Conservation (phyloP, 2,113 vertebrate species). For the Cricetomys ansorgei region DNA sequence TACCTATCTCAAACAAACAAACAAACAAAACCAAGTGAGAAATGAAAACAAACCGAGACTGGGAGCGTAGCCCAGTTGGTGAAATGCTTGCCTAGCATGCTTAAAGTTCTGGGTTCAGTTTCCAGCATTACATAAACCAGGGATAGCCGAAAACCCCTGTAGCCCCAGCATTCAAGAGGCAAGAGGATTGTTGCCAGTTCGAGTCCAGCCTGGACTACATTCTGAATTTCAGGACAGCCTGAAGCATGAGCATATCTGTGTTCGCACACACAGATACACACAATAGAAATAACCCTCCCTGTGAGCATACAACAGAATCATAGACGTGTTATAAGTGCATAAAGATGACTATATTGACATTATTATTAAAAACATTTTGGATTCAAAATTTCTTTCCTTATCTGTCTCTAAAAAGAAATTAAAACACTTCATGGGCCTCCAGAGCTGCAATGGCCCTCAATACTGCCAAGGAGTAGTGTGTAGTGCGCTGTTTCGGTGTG, state of each 20-base stretch:
- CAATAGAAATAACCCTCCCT: not conserved
- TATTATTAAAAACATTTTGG: not conserved
- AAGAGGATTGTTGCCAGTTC: not conserved
- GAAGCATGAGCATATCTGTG: not conserved
- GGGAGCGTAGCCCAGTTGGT: not conserved
- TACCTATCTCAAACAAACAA: not conserved
- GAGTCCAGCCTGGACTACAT: not conserved
- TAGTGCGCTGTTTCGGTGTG: not conserved
- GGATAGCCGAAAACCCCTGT: not conserved
- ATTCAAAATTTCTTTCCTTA: constrained; percentile 21
- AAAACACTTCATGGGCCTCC: not conserved
- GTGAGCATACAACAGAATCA: not conserved
- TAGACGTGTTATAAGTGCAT: not conserved
- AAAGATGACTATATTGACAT: not conserved
- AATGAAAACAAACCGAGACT: not conserved
- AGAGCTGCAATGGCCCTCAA: not conserved
- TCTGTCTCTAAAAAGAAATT: constrained; percentile 30
- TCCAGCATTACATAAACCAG: not conserved
- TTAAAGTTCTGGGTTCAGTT: not conserved
- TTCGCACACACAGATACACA: not conserved
- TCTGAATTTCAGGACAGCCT: not conserved
- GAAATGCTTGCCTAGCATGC: too few relatives aligned
- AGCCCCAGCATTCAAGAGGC: not conserved
- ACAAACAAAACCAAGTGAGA: too few relatives aligned
- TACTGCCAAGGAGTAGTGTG: not conserved